Evolutionary conservation across 2,888 invertebrate species (phyloP), one percentile per base, ranked within the genome.

Genomic region (Ischnus inquisitorius): DNA sequence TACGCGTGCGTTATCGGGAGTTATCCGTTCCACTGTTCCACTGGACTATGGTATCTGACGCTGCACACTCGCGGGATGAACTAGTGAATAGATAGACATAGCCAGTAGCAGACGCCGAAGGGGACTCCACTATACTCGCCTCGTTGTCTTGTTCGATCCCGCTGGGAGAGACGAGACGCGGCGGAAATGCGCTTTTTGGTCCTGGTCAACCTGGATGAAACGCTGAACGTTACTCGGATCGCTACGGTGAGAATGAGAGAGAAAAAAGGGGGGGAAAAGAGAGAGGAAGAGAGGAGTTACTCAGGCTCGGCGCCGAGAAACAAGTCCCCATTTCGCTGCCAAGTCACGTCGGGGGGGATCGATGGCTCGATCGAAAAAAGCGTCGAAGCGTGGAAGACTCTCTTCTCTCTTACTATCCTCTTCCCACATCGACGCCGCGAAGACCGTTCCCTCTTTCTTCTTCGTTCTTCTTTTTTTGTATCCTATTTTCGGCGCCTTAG

Each of bases 271-370:
- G 34, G 34, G 6, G 34, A 34, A 34, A n/a, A 5, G 34, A 46
- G 67, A 60, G 60, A 22, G 14, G 39, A 28, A 28, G 25, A 54
- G 48, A 69, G 51, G 57, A 72, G 54, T 68, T 68, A 68, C 72
- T 74, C 71, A 68, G 41, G 46, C 65, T 48, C 54, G 77, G 74
- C 67, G 81, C 71, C 68, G 54, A 78, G 83, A 81, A 84, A 87
- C 82, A 79, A 85, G 79, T 83, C 78, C 79, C 75, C 77, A 85
- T 87, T 89, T 88, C 77, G 87, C 85, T 88, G 87, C 88, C 89
- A 87, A 86, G 88, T 90, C 90, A 90, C 91, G 90, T 91, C 87
- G 87, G 77, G 82, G 82, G 34, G 83, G 85, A 87, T 88, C 86
- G 86, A 83, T 82, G 82, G 85, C 79, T 85, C 80, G 84, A 87